Base-by-base conservation (phyloP, 2,797 vertebrate species). In the Cryptoblepharus egeriae region DNA sequence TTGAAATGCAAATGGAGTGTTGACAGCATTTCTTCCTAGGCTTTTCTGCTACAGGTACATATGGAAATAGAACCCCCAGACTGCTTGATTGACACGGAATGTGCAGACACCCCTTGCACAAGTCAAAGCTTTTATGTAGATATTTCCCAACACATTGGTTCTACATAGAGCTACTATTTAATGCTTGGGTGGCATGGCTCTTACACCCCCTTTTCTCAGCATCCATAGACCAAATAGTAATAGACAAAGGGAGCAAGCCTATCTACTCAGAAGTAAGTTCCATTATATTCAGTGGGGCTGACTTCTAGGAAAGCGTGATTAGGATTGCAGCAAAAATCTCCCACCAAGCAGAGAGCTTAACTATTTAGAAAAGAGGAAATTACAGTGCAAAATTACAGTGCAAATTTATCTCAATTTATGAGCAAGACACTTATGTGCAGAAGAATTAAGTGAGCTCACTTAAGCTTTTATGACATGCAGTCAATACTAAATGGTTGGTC, bases 401-500 rank as follows among this genome's bases (percentile, higher is more conserved):
- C 28, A 20, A 22, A 45, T 79, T 60, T 24, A 22, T 37, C 75
- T 79, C 39, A 24, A 12, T 73, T 73, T 83, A 73, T 24, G 28
- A 64, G 18, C 32, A 42, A 52, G 30, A 57, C 39, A 65, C 42
- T 39, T 77, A 77, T 37, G 42, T 69, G 35, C n/a, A 61, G 55
- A 75, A n/a, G 52, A 26, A 67, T 55, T 28, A 28, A 61, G 28
- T 60, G 37, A 6, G 13, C 30, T 49, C 22, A 22, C 49, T 35
- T 30, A 42, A 75, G 12, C 20, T 37, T n/a, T 74, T 15, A 60
- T 42, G 28, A n/a, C 3, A 49, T 70, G 32, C 24, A 39, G 42
- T 61, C 20, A 24, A 82, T 77, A 82, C 52, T 49, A 61, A 61
- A 82, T 45, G 13, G 32, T 52, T 71, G n/a, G 49, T n/a, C 45